Conservation (phyloP, 1,140 invertebrate species). For the Drosophila guanche region DNA sequence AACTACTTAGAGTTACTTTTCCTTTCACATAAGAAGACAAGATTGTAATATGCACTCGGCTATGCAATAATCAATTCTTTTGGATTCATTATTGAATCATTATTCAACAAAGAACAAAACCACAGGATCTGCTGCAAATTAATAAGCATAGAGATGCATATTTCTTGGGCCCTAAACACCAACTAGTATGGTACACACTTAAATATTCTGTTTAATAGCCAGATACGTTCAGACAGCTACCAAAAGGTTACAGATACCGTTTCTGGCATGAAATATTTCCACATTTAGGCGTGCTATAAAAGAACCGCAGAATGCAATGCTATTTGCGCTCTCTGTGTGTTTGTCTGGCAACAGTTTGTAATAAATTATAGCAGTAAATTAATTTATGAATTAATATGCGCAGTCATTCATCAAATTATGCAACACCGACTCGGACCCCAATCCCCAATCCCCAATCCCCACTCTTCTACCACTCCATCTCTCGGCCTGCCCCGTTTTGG, state of each 20-base stretch:
- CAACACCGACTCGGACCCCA: constrained; percentile 7
- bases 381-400: constrained; percentile 80
- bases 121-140: too few relatives aligned
- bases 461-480: background rate
- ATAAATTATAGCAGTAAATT: constrained; percentile 72
- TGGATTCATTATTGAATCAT: too few relatives aligned
- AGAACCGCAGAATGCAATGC: background rate
- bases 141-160: too few relatives aligned
- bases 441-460: background rate
- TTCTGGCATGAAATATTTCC: background rate
- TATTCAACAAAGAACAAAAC: too few relatives aligned
- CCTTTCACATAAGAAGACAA: too few relatives aligned
- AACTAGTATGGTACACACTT: too few relatives aligned
- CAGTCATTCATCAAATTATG: constrained; percentile 79
- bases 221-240: constrained; percentile 24
- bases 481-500: constrained; percentile 6
- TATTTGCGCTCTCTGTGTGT: background rate
- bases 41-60: too few relatives aligned
- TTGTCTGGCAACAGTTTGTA: constrained; percentile 60
- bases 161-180: too few relatives aligned
- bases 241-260: constrained; percentile 5
- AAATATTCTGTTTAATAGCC: constrained; percentile 7
- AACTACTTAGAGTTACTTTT: too few relatives aligned
- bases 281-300: background rate
- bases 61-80: too few relatives aligned